Base-by-base conservation (phyloP, 2,888 invertebrate genomes). In the Nephrocerus scutellatus region DNA sequence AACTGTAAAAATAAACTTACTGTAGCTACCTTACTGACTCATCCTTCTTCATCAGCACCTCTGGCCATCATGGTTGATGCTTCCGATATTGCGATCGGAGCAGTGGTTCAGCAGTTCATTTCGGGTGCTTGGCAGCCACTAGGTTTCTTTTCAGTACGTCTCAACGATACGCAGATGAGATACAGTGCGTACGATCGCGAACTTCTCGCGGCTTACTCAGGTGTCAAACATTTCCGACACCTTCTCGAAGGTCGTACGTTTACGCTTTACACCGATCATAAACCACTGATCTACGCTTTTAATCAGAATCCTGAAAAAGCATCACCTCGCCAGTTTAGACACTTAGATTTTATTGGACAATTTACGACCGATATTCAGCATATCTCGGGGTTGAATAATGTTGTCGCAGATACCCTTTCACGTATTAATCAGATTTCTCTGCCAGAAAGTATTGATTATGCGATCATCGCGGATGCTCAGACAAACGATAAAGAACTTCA, bases 141-240 rank as follows among this genome's bases (percentile, higher is more conserved):
- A 4, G 59, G 57, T 1, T 68, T 66, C 36, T 66, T 59, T 38
- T 64, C 62, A 2, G 48, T 46, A 26, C 63, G 60, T 24, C 45
- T 68, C 1, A 53, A 40, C 14, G 37, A 51, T 5, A 39, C 60
- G 0, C 57, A 70, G 41, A 30, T 21, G 10, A 63, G 60, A 6
- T 69, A 66, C 31, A 59, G 61, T n/a, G 56, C 56, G 15, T 68
- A 66, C 41, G 65, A 70, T 36, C 29, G 63, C 5, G 63, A 66
- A 46, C 51, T 69, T 0, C 46, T 66, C 4, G 63, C 60, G 0
- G 59, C 64, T 2, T 68, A 62, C 36, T 44, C 51, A 32, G 57
- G 59, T 1, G 49, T 68, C 1, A 53, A 54, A 34, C 48, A 62
- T 39, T 67, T 66, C 45, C 46, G 57, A 7, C 51, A 61, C 21